Conservation (phyloP, 2,888 invertebrate species). For the Unio pictorum region DNA sequence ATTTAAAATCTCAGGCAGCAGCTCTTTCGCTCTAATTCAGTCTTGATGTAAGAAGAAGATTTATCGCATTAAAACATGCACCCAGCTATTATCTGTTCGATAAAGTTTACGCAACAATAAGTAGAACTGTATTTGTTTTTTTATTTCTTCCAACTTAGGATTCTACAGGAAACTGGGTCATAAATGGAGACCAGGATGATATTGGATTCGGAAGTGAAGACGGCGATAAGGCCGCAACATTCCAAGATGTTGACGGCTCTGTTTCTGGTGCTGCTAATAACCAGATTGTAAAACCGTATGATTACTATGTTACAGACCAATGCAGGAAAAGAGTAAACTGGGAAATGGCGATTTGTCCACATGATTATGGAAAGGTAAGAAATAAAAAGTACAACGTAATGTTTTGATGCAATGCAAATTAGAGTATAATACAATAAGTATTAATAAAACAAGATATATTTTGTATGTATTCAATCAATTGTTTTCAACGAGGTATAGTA, state of each 20-base stretch:
- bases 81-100: no score
- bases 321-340: conserved; percentile 33
- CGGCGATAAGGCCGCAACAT: conserved; percentile 33
- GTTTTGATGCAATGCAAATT: no score
- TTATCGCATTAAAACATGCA: no score
- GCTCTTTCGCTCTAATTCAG: no score
- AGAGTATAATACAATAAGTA: no score
- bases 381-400: no score
- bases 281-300: conserved; percentile 30
- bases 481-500: no score
- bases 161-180: conserved; percentile 27
- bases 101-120: no score
- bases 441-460: no score
- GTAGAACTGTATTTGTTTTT: background rate
- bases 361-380: conserved; percentile 37
- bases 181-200: conserved; percentile 21
- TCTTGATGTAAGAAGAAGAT: no score
- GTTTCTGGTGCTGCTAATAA: conserved; percentile 16
- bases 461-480: no score
- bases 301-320: conserved; percentile 19
- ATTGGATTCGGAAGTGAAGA: conserved; percentile 26
- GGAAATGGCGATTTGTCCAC: conserved; percentile 42
- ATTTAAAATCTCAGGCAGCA: no score
- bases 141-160: background rate
- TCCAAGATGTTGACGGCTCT: conserved; percentile 33